A percentile compares a stretch with the other conserved stretches of the same genome.
Evolutionary conservation across 2,797 vertebrate genomes (phyloP).

Genomic region (Hipposideros larvatus): DNA sequence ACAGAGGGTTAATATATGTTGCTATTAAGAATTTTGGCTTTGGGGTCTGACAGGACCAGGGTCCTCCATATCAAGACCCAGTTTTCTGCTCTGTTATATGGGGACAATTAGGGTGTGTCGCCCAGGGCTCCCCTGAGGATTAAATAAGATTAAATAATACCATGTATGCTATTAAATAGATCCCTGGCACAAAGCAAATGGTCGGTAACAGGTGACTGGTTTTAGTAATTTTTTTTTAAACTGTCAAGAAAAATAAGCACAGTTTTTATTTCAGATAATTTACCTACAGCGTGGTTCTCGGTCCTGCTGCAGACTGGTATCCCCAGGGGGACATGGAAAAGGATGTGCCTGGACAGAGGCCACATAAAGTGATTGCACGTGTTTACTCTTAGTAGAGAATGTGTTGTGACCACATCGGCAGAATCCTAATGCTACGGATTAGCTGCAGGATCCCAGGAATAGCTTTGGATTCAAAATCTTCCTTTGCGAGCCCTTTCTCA

Average conservation of each 20-base stretch:
- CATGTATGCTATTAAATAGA: background rate
- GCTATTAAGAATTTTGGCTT: background rate
- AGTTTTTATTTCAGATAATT: slow-evolving; percentile 6
- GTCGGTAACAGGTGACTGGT: background rate
- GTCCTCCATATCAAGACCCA: background rate
- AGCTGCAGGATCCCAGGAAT: background rate
- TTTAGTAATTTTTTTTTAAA: background rate
- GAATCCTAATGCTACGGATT: slow-evolving; percentile 21
- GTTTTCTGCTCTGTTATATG: background rate
- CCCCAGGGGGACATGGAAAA: background rate
- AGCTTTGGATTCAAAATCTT: slow-evolving; percentile 4
- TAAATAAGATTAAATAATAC: slow-evolving; percentile 6
- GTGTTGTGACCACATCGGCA: background rate
- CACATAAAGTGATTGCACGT: slow-evolving; percentile 28
- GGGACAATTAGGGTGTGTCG: background rate
- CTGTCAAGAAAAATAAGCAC: background rate
- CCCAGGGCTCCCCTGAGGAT: background rate
- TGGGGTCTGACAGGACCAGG: background rate
- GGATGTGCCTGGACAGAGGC: background rate
- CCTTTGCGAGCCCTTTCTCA: background rate
- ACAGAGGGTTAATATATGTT: background rate
- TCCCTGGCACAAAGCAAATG: background rate
- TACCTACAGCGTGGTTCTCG: background rate
- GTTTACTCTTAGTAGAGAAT: slow-evolving; percentile 56
- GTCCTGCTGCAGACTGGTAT: background rate